Conservation (phyloP, 23 tunicate species). For the Trididemnum miniatum region DNA sequence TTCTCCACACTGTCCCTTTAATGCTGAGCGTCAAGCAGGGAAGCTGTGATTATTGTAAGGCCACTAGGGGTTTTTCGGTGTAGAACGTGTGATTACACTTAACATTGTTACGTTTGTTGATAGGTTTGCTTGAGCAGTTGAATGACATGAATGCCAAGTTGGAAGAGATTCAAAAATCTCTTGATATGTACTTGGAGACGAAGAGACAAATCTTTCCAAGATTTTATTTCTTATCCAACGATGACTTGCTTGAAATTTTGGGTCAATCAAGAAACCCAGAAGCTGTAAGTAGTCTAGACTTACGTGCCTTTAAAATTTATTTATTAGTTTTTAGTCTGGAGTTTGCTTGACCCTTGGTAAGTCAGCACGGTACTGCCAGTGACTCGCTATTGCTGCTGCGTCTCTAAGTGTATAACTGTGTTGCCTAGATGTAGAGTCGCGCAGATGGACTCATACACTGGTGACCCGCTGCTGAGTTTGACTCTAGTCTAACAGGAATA, state of each 20-base stretch:
- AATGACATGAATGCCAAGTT: conserved; percentile 92
- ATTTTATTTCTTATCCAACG: conserved; percentile 94
- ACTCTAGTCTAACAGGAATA: too few species aligned
- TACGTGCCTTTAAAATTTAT: not conserved
- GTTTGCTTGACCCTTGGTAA: not conserved
- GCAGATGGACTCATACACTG: too few species aligned
- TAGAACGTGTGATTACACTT: too few species aligned
- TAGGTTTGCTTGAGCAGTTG: conserved; percentile 83
- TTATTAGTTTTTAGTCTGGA: not conserved
- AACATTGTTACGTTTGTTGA: too few species aligned
- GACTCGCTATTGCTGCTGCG: not conserved
- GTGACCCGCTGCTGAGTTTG: too few species aligned
- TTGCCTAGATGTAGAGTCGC: too few species aligned
- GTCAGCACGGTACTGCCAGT: not conserved
- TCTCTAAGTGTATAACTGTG: too few species aligned
- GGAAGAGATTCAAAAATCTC: conserved; percentile 96
- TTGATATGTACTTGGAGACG: conserved; percentile 96
- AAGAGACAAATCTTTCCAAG: conserved; percentile 96
- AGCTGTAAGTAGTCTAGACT: conserved; percentile 53
- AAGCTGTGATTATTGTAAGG: too few species aligned
- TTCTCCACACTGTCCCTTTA: too few species aligned
- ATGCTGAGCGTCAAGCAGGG: too few species aligned
- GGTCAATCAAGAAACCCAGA: conserved; percentile 96
- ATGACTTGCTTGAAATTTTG: conserved; percentile 90
- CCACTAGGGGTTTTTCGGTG: too few species aligned